Conservation (phyloP, 1,140 invertebrate genomes). For the Drosophila sucinea region DNA sequence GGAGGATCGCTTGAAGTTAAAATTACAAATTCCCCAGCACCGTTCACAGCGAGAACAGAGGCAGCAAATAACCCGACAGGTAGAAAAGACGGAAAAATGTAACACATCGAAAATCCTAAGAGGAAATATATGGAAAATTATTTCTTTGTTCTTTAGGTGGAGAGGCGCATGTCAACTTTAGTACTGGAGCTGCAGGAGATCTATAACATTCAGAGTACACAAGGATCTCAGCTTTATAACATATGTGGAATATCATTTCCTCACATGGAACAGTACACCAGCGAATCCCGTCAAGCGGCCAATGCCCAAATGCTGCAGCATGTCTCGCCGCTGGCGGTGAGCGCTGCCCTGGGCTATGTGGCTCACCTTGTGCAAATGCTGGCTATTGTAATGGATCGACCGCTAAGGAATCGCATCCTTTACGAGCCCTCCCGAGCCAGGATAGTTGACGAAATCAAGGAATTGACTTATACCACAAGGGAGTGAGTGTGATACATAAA, state of each 20-base stretch:
- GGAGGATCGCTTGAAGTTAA: slow-evolving; percentile 50
- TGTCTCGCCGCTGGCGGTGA: slow-evolving; percentile 87
- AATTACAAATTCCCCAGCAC: slow-evolving; percentile 30
- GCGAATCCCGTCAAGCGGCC: slow-evolving; percentile 48
- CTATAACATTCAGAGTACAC: slow-evolving; percentile 82
- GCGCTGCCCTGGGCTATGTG: slow-evolving; percentile 92
- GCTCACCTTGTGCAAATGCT: slow-evolving; percentile 92
- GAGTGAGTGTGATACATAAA: slow-evolving; percentile 85
- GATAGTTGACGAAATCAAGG: slow-evolving; percentile 90
- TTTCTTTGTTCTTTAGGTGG: slow-evolving; percentile 33
- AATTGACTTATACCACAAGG: slow-evolving; percentile 89
- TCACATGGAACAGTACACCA: slow-evolving; percentile 86
- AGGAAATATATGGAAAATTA: not conserved
- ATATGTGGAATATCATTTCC: slow-evolving; percentile 90
- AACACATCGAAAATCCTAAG: not conserved
- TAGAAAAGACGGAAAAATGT: not conserved
- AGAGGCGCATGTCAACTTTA: slow-evolving; percentile 76
- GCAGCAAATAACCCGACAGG: slow-evolving; percentile 55
- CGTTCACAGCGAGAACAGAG: slow-evolving; percentile 42
- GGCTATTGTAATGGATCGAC: slow-evolving; percentile 91
- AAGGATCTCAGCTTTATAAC: slow-evolving; percentile 83
- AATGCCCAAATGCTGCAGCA: slow-evolving; percentile 61
- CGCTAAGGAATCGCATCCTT: slow-evolving; percentile 89
- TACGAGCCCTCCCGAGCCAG: slow-evolving; percentile 90
- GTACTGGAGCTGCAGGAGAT: slow-evolving; percentile 83